Percentiles rank a stretch among this genome's conserved stretches.
Evolutionary conservation across 2,113 vertebrate genomes (phyloP).

Genomic region (Caranx melampygus): DNA sequence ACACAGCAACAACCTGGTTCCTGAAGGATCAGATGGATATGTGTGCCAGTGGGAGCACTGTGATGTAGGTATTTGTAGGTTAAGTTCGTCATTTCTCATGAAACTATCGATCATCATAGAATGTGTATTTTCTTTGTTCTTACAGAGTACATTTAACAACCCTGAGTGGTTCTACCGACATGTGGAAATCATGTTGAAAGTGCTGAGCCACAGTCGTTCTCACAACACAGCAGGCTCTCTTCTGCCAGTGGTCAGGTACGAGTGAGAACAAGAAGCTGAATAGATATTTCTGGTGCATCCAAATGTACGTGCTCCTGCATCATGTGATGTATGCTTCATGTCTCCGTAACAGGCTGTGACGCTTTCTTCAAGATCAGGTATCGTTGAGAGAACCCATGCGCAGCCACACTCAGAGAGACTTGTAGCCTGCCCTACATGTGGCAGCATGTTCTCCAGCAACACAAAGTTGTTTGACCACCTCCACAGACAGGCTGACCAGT

Average conservation of each 20-base stretch:
- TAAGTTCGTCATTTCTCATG: background rate
- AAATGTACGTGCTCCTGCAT: background rate
- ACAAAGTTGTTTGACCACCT: conserved; percentile 84
- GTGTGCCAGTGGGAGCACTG: conserved; percentile 85
- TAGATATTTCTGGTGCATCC: background rate
- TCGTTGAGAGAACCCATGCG: conserved; percentile 81
- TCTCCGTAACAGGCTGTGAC: conserved; percentile 69
- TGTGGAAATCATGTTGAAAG: conserved; percentile 83
- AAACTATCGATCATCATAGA: background rate
- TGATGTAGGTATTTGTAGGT: conserved; percentile 75
- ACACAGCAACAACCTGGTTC: conserved; percentile 79
- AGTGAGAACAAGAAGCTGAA: background rate
- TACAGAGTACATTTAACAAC: conserved; percentile 86
- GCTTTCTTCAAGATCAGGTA: conserved; percentile 82
- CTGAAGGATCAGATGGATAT: conserved; percentile 75
- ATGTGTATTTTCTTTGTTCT: conserved; percentile 6
- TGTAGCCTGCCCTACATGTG: conserved; percentile 80
- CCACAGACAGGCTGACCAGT: conserved; percentile 82
- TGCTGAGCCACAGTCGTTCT: conserved; percentile 78
- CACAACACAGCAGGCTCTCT: conserved; percentile 81
- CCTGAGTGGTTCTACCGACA: conserved; percentile 87
- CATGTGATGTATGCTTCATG: background rate
- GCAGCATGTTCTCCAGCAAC: conserved; percentile 85
- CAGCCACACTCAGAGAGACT: conserved; percentile 79
- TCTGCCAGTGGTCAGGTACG: conserved; percentile 83